These are phyloP conservation scores for Lonchura striata DNA, from an alignment of 2,113 vertebrate species.

Conservation along the genomic window DNA sequence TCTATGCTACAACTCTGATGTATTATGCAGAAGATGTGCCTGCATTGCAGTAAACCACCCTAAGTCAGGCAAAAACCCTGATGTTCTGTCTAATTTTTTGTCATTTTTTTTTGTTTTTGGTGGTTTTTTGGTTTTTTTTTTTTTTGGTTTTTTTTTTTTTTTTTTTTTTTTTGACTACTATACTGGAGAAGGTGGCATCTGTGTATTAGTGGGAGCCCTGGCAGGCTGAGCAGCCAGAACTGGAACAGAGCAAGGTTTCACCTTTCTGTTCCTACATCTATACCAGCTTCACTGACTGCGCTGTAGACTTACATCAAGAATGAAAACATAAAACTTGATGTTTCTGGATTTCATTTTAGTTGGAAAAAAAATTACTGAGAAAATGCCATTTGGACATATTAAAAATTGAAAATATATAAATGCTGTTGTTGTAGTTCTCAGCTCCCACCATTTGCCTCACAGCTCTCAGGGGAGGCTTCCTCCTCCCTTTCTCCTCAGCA, in stretches of 20 bases:
- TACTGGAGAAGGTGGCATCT: neutral
- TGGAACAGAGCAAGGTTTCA: neutral
- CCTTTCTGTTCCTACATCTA: neutral
- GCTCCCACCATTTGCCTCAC: neutral
- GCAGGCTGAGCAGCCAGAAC: neutral
- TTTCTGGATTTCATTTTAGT: neutral
- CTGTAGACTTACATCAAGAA: neutral
- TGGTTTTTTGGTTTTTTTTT: neutral
- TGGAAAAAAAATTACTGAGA: neutral
- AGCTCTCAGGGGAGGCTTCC: neutral
- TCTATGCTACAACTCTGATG: neutral
- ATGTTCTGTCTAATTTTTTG: neutral
- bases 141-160: neutral
- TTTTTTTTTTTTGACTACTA: neutral
- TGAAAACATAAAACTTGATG: neutral
- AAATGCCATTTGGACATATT: neutral
- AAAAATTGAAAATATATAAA: neutral
- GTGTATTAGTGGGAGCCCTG: neutral
- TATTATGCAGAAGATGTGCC: neutral
- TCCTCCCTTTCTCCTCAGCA: neutral
- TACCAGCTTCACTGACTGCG: neutral
- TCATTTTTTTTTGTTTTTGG: neutral
- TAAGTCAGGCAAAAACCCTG: neutral
- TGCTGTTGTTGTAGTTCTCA: fast-evolving
- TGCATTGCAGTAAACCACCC: neutral